A percentile compares a stretch with the other conserved stretches of the same genome.
Evolutionary conservation across 1,140 invertebrate species (phyloP).

Genomic region (Nasonia vitripennis): DNA sequence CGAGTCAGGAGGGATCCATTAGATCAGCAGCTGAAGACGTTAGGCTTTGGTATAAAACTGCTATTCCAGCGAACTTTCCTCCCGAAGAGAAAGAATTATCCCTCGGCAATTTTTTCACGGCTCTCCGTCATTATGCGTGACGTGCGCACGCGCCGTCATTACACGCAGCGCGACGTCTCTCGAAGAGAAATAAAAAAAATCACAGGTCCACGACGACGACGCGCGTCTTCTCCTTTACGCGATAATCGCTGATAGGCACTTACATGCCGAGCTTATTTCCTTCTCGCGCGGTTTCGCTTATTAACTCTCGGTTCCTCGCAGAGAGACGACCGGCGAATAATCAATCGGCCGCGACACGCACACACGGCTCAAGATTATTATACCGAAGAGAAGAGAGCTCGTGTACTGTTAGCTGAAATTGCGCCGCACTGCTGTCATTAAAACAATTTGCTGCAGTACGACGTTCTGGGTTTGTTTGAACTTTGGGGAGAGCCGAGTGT

Average conservation of each 20-base stretch:
- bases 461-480: neutral
- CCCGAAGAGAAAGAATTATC: too few species aligned
- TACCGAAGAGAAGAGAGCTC: neutral
- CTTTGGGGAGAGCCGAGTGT: too few species aligned
- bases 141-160: conserved; percentile 34
- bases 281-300: conserved; percentile 35
- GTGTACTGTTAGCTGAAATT: neutral
- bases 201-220: neutral
- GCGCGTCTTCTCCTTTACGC: neutral
- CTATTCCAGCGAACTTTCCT: too few species aligned
- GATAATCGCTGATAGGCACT: conserved; percentile 14
- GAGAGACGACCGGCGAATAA: neutral
- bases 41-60: too few species aligned
- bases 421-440: neutral
- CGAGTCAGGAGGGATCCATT: conserved; percentile 13
- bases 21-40: neutral
- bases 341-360: conserved; percentile 36
- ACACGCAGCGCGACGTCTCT: neutral
- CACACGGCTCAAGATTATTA: neutral
- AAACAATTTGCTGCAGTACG: neutral
- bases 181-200: neutral
- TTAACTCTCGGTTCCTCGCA: neutral
- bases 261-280: neutral
- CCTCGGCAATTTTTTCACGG: too few species aligned
- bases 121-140: conserved; percentile 37